Evolutionary conservation across 2,113 vertebrate genomes (phyloP), one percentile per base, ranked within the genome.

Genomic region (Benitochromis conjunctus): DNA sequence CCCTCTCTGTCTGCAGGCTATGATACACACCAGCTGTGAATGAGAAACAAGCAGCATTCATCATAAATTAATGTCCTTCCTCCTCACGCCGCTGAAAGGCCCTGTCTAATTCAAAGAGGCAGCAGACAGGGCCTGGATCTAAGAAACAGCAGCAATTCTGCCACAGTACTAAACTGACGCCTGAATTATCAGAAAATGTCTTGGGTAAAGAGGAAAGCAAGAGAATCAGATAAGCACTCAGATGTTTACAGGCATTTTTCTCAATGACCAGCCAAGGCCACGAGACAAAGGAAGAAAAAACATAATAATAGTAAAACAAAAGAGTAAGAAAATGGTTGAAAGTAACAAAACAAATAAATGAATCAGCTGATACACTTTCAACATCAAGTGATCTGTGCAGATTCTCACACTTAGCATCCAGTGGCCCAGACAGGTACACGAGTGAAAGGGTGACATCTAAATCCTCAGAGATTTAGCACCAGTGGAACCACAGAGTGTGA

Each of bases 31-130:
- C 92, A 94, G 87, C 87, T 92, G 92, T 88, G 89, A 82, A 92
- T 86, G 87, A 90, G 81, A 81, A 92, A 92, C 82, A 81, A 88
- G 91, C 66, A 53, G 14, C 62, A 19, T 83, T 92, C 88, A 86
- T 83, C 79, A 89, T 93, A 87, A 95, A 95, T 95, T 91, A 92
- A 56, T 92, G 90, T 92, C 80, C 85, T 21, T 84, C 85, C 51
- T 77, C 29, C 81, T 79, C 69, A 78, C 79, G 24, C 64, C 77
- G 78, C 79, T 89, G 78, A 86, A 89, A 66, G 55, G 19, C 80
- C 60, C 18, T 2, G 8, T 83, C 85, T 92, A 85, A 89, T 76
- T 86, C 85, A 88, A 78, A 87, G 64, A 82, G 53, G 56, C 57
- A 71, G 78, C 54, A 53, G 82, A 53, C 79, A 51, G 48, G 79